Percentiles rank a stretch among this genome's conserved stretches.
Evolutionary conservation across 2,888 invertebrate genomes (phyloP).

Genomic region (Zhengitettix transpicula): DNA sequence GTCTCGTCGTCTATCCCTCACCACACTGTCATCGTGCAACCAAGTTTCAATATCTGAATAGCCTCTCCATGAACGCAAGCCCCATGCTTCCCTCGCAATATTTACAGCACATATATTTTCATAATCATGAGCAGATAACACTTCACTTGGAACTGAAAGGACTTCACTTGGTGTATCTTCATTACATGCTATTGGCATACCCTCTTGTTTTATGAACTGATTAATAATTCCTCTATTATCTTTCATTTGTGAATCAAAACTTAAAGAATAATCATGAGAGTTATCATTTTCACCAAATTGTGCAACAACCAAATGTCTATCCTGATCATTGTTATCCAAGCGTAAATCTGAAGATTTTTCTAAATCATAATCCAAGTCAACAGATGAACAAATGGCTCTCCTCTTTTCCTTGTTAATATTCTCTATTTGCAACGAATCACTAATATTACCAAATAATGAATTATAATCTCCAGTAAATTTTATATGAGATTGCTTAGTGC

Average conservation of each 20-base stretch:
- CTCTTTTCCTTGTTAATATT: conserved; percentile 17
- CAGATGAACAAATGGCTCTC: conserved; percentile 31
- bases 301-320: no score
- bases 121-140: conserved; percentile 44
- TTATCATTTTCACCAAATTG: no score
- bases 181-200: neutral
- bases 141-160: conserved; percentile 24
- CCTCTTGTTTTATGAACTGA: no score
- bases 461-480: no score
- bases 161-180: conserved; percentile 11
- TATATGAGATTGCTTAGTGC: no score
- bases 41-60: conserved; percentile 47
- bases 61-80: conserved; percentile 44
- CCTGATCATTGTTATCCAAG: neutral
- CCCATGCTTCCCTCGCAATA: conserved; percentile 46
- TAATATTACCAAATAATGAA: no score
- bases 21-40: conserved; percentile 42
- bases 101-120: conserved; percentile 48
- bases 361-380: conserved; percentile 24
- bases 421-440: neutral
- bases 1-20: conserved; percentile 34
- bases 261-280: no score
- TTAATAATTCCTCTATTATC: no score
- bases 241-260: no score
- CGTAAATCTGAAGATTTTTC: neutral